A percentile compares a stretch with the other conserved stretches of the same genome.
Conservation (phyloP, 2,113 vertebrate species). For the Brachyhypopomus occidentalis region DNA sequence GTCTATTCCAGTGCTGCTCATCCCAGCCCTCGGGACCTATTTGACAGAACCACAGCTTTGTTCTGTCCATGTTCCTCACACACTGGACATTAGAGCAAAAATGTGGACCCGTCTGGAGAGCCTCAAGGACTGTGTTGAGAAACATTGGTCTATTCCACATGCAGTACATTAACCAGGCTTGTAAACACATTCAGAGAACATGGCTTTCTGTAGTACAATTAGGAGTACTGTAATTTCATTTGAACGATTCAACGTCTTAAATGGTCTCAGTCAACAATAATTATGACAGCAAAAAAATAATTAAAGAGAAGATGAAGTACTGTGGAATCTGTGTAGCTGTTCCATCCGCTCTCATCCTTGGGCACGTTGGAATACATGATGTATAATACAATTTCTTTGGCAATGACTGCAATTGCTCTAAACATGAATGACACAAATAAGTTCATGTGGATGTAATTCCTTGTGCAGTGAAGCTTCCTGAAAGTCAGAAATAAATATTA, state of each 20-base stretch:
- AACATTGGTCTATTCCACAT: not conserved
- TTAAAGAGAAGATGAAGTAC: conserved; percentile 65
- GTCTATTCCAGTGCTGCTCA: not conserved
- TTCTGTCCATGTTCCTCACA: too few relatives aligned
- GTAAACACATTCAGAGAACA: not conserved
- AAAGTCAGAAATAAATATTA: conserved; percentile 43
- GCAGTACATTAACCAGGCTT: not conserved
- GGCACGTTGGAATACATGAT: conserved; percentile 79
- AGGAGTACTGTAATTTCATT: not conserved
- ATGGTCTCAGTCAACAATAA: not conserved
- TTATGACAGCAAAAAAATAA: not conserved
- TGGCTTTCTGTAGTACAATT: not conserved
- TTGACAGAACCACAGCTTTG: too few relatives aligned
- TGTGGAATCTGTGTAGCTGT: conserved; percentile 75
- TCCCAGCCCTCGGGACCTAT: too few relatives aligned
- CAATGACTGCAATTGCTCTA: conserved; percentile 80
- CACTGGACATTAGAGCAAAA: too few relatives aligned
- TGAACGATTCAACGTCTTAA: not conserved
- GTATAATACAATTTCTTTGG: conserved; percentile 79
- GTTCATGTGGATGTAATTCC: conserved; percentile 98
- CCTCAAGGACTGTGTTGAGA: not conserved
- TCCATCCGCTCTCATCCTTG: conserved; percentile 81
- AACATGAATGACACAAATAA: conserved; percentile 93
- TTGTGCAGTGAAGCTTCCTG: conserved; percentile 96
- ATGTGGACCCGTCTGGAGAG: not conserved